phyloP scores from a whole-genome alignment of 2,113 vertebrate genomes.

The western clawed frog (Xenopus tropicalis) region UCB_Xtro_10.0 CM004444.2:53705501-53706000 shows the following conservation, averaged over 20 bases:
- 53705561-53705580: not conserved
- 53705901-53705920: not conserved
- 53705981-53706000: not conserved
- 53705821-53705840: not conserved
- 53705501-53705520: not conserved
- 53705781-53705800: not conserved
- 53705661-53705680: slow-evolving; percentile 4
- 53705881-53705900: not conserved
- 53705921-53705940: not conserved
- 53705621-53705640: not conserved
- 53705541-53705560: slow-evolving; percentile 5
- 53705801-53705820: not conserved
- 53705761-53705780: not conserved
- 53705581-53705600: slow-evolving; percentile 7
- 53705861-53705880: not conserved
- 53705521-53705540: slow-evolving; percentile 1
- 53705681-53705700: not conserved
- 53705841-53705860: not conserved
- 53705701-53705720: not conserved
- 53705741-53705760: not conserved
- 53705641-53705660: not conserved
- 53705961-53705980: not conserved
- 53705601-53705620: not conserved
- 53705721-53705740: not conserved
- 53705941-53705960: not conserved